phyloP scores from a whole-genome alignment of 2,113 vertebrate genomes.

The Cnemophilus loriae region DNA sequence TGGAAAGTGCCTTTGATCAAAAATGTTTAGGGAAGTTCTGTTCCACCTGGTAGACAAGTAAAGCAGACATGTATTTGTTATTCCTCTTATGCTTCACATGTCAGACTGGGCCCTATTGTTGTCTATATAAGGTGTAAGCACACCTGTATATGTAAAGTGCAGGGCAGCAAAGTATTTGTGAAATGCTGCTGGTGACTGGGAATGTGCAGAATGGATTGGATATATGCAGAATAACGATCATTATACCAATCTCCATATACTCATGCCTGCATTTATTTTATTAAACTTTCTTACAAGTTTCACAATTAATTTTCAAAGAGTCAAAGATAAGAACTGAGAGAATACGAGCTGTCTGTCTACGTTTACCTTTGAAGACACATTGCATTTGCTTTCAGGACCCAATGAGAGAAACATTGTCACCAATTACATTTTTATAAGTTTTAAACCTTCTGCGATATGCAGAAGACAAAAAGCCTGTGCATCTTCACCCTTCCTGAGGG shows the following conservation, averaged over 20 bases:
- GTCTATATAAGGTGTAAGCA: not conserved
- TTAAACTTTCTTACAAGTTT: not conserved
- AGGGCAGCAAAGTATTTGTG: not conserved
- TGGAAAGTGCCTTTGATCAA: conserved; percentile 46
- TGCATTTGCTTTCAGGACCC: not conserved
- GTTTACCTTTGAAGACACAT: not conserved
- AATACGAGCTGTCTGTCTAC: not conserved
- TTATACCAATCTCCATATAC: not conserved
- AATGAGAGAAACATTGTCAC: not conserved
- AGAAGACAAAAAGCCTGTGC: not conserved
- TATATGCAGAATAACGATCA: not conserved
- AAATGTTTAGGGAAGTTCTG: conserved; percentile 54
- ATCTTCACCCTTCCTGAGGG: not conserved
- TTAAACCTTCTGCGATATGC: not conserved
- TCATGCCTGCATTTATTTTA: not conserved
- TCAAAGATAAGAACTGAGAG: not conserved
- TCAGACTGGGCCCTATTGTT: not conserved
- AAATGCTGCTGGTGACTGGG: not conserved
- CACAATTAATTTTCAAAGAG: not conserved
- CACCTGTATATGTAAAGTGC: not conserved
- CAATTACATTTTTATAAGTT: not conserved
- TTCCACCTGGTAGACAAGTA: conserved; percentile 23
- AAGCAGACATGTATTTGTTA: conserved; percentile 13
- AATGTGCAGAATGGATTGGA: not conserved
- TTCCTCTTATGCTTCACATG: not conserved